These are phyloP conservation scores for Harpagus bidentatus DNA, from an alignment of 2,113 vertebrate genomes.

Conservation along the genomic window DNA sequence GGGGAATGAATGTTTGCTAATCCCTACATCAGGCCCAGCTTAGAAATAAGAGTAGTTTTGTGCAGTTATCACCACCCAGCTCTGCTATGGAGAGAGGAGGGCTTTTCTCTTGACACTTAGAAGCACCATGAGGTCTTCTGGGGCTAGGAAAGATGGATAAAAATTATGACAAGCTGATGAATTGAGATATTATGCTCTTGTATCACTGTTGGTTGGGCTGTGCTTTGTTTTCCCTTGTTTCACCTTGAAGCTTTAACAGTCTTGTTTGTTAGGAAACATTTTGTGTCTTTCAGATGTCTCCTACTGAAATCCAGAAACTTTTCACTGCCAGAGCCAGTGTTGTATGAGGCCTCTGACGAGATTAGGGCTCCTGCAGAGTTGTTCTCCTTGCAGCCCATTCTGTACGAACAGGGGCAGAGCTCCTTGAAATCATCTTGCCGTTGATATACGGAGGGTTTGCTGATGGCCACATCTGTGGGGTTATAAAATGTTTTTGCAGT, in stretches of 20 bases:
- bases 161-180: fast-evolving
- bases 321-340: neutral
- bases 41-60: neutral
- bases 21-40: too few relatives aligned
- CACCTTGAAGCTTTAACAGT: neutral
- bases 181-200: too few relatives aligned
- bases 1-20: neutral
- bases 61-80: neutral
- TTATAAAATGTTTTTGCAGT: neutral
- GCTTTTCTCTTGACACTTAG: neutral
- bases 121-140: neutral
- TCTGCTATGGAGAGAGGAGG: neutral
- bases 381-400: fast-evolving
- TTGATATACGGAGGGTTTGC: neutral
- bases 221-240: neutral
- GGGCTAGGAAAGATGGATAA: neutral
- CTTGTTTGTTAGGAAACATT: neutral
- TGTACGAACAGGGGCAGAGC: neutral
- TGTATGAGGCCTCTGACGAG: neutral
- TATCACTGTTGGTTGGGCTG: neutral
- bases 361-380: neutral
- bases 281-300: neutral
- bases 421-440: neutral
- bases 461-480: neutral
- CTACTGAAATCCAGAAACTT: neutral